Percentiles rank a stretch among this genome's conserved stretches.
phyloP scores from a whole-genome alignment of 2,888 invertebrate species.

The Agriopis leucophaearia region DNA sequence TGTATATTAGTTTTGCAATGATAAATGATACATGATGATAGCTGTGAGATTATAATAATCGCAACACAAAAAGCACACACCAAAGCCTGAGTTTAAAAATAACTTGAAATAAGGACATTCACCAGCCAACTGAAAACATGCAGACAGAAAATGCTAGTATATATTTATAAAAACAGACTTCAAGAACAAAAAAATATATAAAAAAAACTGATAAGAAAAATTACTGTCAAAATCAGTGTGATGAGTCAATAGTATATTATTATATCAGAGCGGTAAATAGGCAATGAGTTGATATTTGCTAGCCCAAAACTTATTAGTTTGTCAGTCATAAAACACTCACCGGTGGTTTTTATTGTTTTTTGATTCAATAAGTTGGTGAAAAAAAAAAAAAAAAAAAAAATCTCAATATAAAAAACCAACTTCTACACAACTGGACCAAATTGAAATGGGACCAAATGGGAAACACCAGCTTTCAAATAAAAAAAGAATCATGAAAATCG shows the following conservation, averaged over 20 bases:
- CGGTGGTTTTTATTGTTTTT: too few relatives aligned
- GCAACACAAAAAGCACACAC: constrained; percentile 10
- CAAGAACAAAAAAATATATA: background rate
- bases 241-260: background rate
- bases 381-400: too few relatives aligned
- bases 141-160: background rate
- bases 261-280: background rate
- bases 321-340: too few relatives aligned
- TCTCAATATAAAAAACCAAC: too few relatives aligned
- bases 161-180: background rate
- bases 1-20: background rate
- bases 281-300: background rate
- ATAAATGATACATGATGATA: background rate
- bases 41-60: background rate
- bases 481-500: too few relatives aligned
- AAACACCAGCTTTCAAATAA: too few relatives aligned
- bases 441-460: too few relatives aligned
- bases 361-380: too few relatives aligned
- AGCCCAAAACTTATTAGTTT: background rate
- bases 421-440: too few relatives aligned
- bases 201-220: too few relatives aligned
- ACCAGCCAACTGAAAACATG: background rate
- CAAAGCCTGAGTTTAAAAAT: background rate
- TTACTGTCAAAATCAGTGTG: background rate
- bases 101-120: background rate